Base-by-base conservation (phyloP, 2,888 invertebrate species). In the Phasia obesa region DNA sequence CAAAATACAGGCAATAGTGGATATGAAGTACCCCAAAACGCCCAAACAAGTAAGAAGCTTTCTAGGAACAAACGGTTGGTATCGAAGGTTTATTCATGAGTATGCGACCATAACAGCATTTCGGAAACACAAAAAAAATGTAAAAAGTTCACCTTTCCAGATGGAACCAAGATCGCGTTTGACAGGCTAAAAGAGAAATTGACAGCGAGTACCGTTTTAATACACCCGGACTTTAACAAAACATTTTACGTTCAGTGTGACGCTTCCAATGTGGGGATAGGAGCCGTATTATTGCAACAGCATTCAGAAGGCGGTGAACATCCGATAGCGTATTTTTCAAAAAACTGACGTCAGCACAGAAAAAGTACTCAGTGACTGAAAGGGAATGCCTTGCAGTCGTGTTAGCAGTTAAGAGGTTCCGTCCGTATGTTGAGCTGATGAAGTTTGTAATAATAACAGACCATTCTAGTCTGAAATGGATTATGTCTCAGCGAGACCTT, bases 21-120 rank as follows among this genome's bases (percentile, higher is more conserved):
- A 53, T 4, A 5, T 53, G 13, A 6, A n/a, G 11, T 53, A 53
- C 17, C 27, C 53, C 3, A 53, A 5, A 25, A 53, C 53, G n/a
- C n/a, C 27, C 2, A 53, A 25, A n/a, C 53, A 53, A 4, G 25
- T n/a, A 27, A 15, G 53, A n/a, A 53, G 53, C n/a, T 53, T 53
- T 27, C 13, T 53, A 6, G 53, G 53, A 25, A 27, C 53, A 2
- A 53, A 15, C 2, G 53, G 53, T 25, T 53, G 53, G 53, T 53
- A 53, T n/a, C 53, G 25, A 2, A 13, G 53, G 1, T 53, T 27
- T 17, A 53, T 53, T 15, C 5, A 13, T 0, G 53, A 53, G 9
- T 53, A 27, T n/a, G 53, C 53, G 1, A 27, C 53, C 2, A 7
- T 27, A 4, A 53, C 27, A 0, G 53, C 27, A 53, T 53, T n/a